Base-by-base conservation (phyloP, 2,888 invertebrate species). In the Caenorhabditis japonica region DNA sequence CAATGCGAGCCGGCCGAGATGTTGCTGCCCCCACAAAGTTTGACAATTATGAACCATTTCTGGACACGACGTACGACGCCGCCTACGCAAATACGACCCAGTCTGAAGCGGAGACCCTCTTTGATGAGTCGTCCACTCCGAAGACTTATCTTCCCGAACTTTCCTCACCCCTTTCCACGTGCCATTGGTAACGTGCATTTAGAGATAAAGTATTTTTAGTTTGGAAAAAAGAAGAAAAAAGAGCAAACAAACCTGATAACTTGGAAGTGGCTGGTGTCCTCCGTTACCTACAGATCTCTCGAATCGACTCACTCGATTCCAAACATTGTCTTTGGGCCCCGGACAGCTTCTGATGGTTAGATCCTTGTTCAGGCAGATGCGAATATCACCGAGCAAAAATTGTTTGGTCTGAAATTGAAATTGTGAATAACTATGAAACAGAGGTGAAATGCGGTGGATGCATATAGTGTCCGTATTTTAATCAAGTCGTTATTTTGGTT, bases 371-470 rank as follows among this genome's bases (percentile, higher is more conserved):
- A 77, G 13, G 23, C 79, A 79, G 8, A 79, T 2, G 8, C 79
- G 70, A 44, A 76, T 62, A 43, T 79, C 79, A 7, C 68, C 77
- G 19, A 79, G 58, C 7, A 77, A 61, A 3, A 27, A 62, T 39
- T 72, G 47, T 38, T 59, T 60, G 0, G 64, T 74, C 79, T 78
- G 41, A 59, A 77, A 64, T 52, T 21, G n/a, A 7, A 12, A 13
- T 3, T 30, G 30, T 33, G 25, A 4, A 13, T 13, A 3, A 21
- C 7, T 15, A 13, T 1, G 23, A 12, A 21, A 19, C 27, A 17
- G n/a, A n/a, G n/a, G n/a, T n/a, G n/a, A n/a, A n/a, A n/a, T n/a
- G n/a, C n/a, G n/a, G n/a, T n/a, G n/a, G n/a, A n/a, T n/a, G n/a
- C n/a, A n/a, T n/a, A n/a, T n/a, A n/a, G n/a, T n/a, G n/a, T n/a